Evolutionary conservation across 2,888 invertebrate genomes (phyloP).

Genomic region (Zygothrica quintamaculata): DNA sequence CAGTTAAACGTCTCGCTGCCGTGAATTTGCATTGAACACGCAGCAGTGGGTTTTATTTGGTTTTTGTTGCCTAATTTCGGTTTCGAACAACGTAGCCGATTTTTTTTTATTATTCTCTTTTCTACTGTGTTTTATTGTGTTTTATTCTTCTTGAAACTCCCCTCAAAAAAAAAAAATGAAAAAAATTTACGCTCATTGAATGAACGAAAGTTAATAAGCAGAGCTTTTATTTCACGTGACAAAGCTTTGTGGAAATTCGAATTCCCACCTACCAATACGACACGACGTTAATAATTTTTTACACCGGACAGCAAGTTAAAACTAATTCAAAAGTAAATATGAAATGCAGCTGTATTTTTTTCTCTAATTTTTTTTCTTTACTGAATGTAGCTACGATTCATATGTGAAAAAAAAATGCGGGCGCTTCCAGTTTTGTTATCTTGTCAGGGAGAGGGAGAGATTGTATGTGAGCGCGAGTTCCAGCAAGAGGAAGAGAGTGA

Average conservation of each 20-base stretch:
- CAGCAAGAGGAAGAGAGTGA: conserved; percentile 9
- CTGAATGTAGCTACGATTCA: conserved; percentile 11
- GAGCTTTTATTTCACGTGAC: conserved; percentile 77
- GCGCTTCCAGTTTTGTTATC: conserved; percentile 48
- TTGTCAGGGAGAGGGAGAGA: conserved; percentile 15
- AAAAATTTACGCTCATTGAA: conserved; percentile 32
- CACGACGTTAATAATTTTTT: conserved; percentile 38
- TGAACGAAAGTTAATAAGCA: conserved; percentile 50
- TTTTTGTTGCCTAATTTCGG: conserved; percentile 6
- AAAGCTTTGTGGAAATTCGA: conserved; percentile 71
- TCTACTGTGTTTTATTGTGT: conserved; percentile 20
- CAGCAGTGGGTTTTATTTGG: not conserved
- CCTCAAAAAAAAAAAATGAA: no score
- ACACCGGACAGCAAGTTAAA: conserved; percentile 29
- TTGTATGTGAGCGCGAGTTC: conserved; percentile 7
- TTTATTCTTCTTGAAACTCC: conserved; percentile 21
- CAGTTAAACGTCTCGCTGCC: not conserved
- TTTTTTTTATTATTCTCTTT: conserved; percentile 6
- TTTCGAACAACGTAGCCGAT: conserved; percentile 6
- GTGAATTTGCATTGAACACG: conserved; percentile 1
- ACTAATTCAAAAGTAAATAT: conserved; percentile 25
- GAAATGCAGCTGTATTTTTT: conserved; percentile 12
- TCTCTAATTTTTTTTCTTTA: conserved; percentile 3
- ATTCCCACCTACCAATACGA: conserved; percentile 43
- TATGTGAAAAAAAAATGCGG: conserved; percentile 50